Percentiles rank a stretch among this genome's conserved stretches.
These are phyloP conservation scores for Heliconius melpomene DNA, from an alignment of 1,140 invertebrate genomes.

Conservation along the genomic window DNA sequence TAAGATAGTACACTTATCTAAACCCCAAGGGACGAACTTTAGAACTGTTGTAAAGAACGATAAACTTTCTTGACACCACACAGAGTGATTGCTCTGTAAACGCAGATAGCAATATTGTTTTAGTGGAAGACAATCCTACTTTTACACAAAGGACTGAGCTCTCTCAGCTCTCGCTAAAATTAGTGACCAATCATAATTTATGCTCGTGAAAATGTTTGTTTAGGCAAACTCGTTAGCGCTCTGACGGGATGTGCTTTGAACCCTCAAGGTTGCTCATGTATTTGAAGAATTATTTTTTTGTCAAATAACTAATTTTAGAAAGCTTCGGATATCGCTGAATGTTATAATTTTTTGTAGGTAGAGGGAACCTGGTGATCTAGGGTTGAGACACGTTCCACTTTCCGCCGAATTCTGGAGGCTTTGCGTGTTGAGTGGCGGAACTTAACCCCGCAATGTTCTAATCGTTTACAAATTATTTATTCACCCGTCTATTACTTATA, in stretches of 20 bases:
- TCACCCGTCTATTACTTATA: too few species aligned
- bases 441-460: too few species aligned
- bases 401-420: too few species aligned
- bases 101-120: constrained; percentile 9
- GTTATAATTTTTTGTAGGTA: too few species aligned
- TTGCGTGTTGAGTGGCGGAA: too few species aligned
- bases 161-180: constrained; percentile 47
- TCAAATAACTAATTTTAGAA: neutral
- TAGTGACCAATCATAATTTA: constrained; percentile 56
- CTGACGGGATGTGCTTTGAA: constrained; percentile 73
- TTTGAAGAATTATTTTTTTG: constrained; percentile 55
- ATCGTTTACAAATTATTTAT: too few species aligned
- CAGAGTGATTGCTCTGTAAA: constrained; percentile 18
- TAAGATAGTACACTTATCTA: constrained; percentile 71
- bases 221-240: constrained; percentile 71
- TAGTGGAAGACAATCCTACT: constrained; percentile 12
- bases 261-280: constrained; percentile 67
- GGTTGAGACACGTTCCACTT: too few species aligned
- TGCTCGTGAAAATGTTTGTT: constrained; percentile 73
- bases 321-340: constrained; percentile 29
- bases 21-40: constrained; percentile 55
- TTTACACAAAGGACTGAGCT: constrained; percentile 27
- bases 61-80: constrained; percentile 54
- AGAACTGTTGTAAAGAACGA: constrained; percentile 48
- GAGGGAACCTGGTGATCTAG: too few species aligned